Base-by-base conservation (phyloP, 2,888 invertebrate genomes). In the Machimus rusticus region DNA sequence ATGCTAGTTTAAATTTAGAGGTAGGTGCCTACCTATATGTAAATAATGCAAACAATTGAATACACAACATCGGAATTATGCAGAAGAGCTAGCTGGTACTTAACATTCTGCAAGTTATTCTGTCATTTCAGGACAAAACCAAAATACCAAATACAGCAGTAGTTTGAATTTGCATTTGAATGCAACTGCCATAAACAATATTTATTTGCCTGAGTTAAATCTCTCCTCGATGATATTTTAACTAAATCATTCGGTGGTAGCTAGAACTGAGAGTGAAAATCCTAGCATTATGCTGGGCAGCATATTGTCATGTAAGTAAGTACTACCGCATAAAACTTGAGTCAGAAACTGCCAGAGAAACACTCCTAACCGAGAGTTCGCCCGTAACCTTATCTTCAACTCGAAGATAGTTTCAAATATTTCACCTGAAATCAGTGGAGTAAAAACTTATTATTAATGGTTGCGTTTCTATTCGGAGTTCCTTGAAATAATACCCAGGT, bases 401-500 rank as follows among this genome's bases (percentile, higher is more conserved):
- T 85, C 43, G n/a, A 19, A 46, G 85, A 85, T 85, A 85, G 85
- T 85, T 74, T 74, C 74, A 74, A 31, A 43, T 74, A 74, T 74
- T 74, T 85, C 74, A 85, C 74, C 74, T 85, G 85, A 74, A 74
- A 74, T 74, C 74, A 74, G 85, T 74, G 43, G 16, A 28, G 74
- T 74, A 85, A 85, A 85, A 85, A 85, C 74, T 85, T 85, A 85
- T 85, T 85, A 85, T 85, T 85, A 85, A 85, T 85, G 85, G 74
- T 74, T 74, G 74, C 85, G 39, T 85, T 85, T 37, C 46, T 74
- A 46, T 74, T 37, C 37, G 19, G 8, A 28, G n/a, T 28, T 74
- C 74, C 74, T n/a, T 74, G 74, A 46, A 85, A 74, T 74, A 74
- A 74, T 43, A 74, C 74, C 51, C 74, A 74, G 74, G 82, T 82